phyloP scores from a whole-genome alignment of 2,797 vertebrate genomes.

The Fundulus diaphanus region DNA sequence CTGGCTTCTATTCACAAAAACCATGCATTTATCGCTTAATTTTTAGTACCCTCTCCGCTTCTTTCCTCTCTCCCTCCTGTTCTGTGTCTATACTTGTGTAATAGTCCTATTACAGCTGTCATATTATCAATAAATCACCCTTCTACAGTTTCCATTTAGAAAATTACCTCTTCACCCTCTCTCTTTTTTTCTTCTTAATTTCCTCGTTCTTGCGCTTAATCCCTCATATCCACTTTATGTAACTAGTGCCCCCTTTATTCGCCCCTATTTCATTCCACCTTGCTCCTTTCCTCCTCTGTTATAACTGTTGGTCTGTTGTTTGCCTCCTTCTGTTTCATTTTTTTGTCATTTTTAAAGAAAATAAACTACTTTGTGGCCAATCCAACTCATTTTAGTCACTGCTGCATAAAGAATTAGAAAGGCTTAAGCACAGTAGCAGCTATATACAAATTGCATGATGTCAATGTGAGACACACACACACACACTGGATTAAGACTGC shows the following conservation, averaged over 20 bases:
- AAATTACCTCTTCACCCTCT: conserved; percentile 76
- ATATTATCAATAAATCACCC: conserved; percentile 76
- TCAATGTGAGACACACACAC: too few relatives aligned
- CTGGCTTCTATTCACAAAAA: conserved; percentile 45
- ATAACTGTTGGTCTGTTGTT: background rate
- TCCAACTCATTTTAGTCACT: conserved; percentile 16
- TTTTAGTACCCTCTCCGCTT: background rate
- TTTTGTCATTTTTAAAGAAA: conserved; percentile 21
- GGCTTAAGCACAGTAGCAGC: conserved; percentile 17
- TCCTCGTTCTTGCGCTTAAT: conserved; percentile 35
- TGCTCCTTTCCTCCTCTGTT: conserved; percentile 28
- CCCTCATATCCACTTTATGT: conserved; percentile 40
- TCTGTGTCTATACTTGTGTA: conserved; percentile 69
- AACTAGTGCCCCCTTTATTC: conserved; percentile 53
- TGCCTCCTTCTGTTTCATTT: background rate
- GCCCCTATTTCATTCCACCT: conserved; percentile 58
- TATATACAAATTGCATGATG: background rate
- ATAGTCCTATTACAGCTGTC: conserved; percentile 78
- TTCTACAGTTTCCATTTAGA: conserved; percentile 77
- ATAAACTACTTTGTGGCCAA: conserved; percentile 9
- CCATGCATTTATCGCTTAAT: conserved; percentile 29
- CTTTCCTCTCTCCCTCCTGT: conserved; percentile 5
- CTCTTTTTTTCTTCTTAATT: conserved; percentile 60
- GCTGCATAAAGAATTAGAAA: background rate
- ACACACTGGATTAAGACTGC: background rate